A percentile compares a stretch with the other conserved stretches of the same genome.
Conservation (phyloP, 1,140 invertebrate species). For the Drosophila rufa region DNA sequence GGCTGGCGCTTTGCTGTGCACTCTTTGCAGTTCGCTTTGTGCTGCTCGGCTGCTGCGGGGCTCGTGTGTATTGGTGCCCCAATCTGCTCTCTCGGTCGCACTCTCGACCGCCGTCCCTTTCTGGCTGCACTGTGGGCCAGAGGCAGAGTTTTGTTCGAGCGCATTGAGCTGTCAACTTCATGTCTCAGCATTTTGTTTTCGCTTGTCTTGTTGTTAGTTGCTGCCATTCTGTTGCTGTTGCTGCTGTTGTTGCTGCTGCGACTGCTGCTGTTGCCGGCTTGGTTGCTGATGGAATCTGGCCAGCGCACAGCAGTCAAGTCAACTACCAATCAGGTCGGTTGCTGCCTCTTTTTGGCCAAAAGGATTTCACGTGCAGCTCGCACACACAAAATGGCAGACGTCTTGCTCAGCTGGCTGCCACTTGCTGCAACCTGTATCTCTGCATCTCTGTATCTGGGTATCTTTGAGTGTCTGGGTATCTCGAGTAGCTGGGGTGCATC, state of each 20-base stretch:
- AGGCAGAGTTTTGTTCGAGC: constrained; percentile 74
- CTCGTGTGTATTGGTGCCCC: constrained; percentile 33
- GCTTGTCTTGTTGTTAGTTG: constrained; percentile 58
- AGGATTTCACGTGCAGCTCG: constrained; percentile 73
- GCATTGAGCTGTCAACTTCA: constrained; percentile 83
- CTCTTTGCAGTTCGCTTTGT: constrained; percentile 38
- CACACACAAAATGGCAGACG: constrained; percentile 74
- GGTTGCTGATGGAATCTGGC: constrained; percentile 76
- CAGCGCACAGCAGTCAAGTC: constrained; percentile 66
- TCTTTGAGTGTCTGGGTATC: constrained; percentile 5
- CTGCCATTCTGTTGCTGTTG: constrained; percentile 37
- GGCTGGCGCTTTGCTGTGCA: constrained; percentile 23
- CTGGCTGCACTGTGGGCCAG: constrained; percentile 19
- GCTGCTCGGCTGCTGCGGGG: constrained; percentile 12
- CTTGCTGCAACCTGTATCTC: constrained; percentile 67
- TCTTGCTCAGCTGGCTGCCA: constrained; percentile 55
- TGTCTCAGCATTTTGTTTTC: constrained; percentile 82
- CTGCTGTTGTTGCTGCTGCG: constrained; percentile 46
- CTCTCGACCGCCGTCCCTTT: constrained; percentile 13
- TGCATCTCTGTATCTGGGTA: constrained; percentile 11
- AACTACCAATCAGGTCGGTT: constrained; percentile 81
- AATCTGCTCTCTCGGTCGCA: constrained; percentile 18
- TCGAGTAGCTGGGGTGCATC: constrained; percentile 6
- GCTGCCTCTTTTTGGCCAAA: constrained; percentile 73
- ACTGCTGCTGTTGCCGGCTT: constrained; percentile 12